Conservation (phyloP, 2,797 vertebrate species). For the Gymnoscopelus braueri region DNA sequence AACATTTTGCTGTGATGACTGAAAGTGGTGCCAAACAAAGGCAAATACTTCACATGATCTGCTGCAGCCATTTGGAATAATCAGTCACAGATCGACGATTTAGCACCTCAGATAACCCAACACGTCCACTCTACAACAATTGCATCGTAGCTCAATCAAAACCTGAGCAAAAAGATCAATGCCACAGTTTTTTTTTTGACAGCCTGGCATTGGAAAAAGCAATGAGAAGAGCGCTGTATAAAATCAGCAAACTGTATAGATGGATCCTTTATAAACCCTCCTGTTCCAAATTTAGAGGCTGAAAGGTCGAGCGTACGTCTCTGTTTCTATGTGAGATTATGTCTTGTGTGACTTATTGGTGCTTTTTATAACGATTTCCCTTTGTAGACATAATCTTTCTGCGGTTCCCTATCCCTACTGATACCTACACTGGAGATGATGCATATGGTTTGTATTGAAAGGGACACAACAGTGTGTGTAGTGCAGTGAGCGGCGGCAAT, state of each 20-base stretch:
- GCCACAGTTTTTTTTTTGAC: background rate
- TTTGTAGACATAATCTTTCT: slow-evolving; percentile 9
- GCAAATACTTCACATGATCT: background rate
- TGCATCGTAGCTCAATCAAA: background rate
- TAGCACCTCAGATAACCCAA: slow-evolving; percentile 2
- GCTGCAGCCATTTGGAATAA: background rate
- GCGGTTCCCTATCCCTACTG: background rate
- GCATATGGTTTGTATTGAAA: slow-evolving; percentile 6
- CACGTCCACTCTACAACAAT: slow-evolving; percentile 1
- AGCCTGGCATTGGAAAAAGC: background rate
- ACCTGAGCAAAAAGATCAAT: background rate
- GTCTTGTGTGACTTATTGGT: background rate
- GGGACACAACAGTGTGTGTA: slow-evolving; percentile 2
- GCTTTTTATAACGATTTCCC: slow-evolving; percentile 4
- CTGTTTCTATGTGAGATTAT: background rate
- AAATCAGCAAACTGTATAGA: background rate
- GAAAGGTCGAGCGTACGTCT: background rate
- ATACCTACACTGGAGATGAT: slow-evolving; percentile 10
- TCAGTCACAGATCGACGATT: background rate
- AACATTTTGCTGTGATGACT: background rate
- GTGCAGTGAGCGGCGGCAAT: background rate
- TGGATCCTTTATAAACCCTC: background rate
- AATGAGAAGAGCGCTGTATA: background rate
- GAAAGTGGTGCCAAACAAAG: background rate
- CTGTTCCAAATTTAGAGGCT: background rate